Conservation (phyloP, 2,888 invertebrate genomes). For the Cosmopolites sordidus region DNA sequence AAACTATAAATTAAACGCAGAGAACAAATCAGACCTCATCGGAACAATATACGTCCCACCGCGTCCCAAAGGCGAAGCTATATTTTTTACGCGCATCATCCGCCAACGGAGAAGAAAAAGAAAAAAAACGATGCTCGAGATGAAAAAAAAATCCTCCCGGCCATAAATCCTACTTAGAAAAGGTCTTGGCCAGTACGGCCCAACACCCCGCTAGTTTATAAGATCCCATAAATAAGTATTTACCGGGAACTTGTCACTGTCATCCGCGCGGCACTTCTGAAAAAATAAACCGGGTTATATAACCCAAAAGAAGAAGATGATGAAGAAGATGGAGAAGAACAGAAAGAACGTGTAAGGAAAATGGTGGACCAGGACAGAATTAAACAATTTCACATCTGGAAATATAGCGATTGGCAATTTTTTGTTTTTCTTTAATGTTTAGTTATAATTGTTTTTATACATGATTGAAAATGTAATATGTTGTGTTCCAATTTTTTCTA, state of each 20-base stretch:
- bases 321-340: neutral
- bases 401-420: no score
- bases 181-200: conserved; percentile 22
- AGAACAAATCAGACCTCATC: neutral
- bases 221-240: conserved; percentile 29
- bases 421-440: no score
- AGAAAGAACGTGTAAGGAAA: no score
- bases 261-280: conserved; percentile 6
- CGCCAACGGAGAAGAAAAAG: neutral
- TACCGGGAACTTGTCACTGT: conserved; percentile 30
- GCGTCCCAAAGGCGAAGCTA: conserved; percentile 22
- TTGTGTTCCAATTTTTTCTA: no score
- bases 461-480: no score
- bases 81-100: conserved; percentile 27
- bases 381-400: no score
- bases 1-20: neutral
- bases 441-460: no score
- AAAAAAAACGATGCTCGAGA: neutral
- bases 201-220: conserved; percentile 26
- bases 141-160: conserved; percentile 25
- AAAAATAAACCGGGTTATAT: neutral
- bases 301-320: neutral
- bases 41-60: conserved; percentile 23
- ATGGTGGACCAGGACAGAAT: no score
- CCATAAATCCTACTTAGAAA: conserved; percentile 29